A percentile compares a stretch with the other conserved stretches of the same genome.
Evolutionary conservation across 2,113 vertebrate genomes (phyloP).

Genomic region (Columbina picui): DNA sequence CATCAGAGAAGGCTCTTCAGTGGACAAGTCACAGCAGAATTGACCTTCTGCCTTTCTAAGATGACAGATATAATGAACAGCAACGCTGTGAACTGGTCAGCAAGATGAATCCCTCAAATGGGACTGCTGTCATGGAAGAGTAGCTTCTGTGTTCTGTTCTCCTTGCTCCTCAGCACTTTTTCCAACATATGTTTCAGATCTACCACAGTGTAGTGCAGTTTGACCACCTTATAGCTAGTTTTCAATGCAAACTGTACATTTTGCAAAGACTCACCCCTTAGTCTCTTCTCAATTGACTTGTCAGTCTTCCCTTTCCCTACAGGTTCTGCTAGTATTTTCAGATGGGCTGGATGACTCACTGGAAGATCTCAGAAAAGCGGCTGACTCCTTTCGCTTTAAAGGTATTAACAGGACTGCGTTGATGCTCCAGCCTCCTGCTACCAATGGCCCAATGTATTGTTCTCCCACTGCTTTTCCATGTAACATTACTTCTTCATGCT

Average conservation of each 20-base stretch:
- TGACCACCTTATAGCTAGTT: background rate
- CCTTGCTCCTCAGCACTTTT: background rate
- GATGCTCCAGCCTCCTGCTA: background rate
- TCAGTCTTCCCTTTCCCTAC: background rate
- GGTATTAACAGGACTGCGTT: conserved; percentile 46
- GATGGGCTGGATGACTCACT: conserved; percentile 83
- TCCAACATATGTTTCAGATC: background rate
- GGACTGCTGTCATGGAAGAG: background rate
- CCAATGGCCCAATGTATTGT: background rate
- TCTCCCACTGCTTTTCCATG: background rate
- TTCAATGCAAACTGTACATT: background rate
- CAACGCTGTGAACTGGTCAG: background rate
- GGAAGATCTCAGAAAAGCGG: conserved; percentile 70
- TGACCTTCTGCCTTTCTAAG: background rate
- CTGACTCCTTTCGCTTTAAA: conserved; percentile 67
- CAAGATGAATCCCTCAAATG: background rate
- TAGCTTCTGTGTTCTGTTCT: background rate
- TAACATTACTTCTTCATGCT: background rate
- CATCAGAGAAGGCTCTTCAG: background rate
- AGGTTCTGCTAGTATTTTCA: conserved; percentile 89
- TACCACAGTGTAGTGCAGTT: background rate
- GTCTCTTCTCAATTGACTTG: background rate
- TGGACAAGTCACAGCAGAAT: background rate
- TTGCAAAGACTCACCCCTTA: background rate
- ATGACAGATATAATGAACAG: background rate